A percentile compares a stretch with the other conserved stretches of the same genome.
These are phyloP conservation scores for Clamator glandarius DNA, from an alignment of 2,797 vertebrate species.

Conservation along the genomic window DNA sequence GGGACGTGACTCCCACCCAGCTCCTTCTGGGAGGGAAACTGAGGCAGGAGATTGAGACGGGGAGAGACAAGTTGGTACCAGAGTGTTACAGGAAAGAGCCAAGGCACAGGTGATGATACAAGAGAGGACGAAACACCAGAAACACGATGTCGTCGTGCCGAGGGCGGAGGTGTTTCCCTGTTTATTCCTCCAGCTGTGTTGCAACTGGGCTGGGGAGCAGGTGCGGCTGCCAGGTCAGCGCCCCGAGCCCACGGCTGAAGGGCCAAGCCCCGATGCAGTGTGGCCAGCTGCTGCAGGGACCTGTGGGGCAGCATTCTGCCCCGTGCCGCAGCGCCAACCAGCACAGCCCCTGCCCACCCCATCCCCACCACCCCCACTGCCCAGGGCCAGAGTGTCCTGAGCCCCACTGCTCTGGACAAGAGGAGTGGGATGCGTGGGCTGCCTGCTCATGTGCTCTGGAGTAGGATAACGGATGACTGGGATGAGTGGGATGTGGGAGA, in stretches of 20 bases:
- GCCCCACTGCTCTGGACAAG: fast-evolving
- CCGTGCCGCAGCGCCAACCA: fast-evolving
- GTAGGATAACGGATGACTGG: background rate
- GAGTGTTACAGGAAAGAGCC: background rate
- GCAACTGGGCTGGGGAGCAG: background rate
- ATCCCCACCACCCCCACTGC: fast-evolving
- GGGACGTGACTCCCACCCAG: background rate
- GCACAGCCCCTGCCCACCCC: background rate
- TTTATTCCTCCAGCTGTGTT: background rate
- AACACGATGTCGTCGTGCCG: background rate
- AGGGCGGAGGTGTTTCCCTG: background rate
- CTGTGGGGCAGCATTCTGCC: background rate
- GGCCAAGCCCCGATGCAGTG: background rate
- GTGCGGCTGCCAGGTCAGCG: background rate
- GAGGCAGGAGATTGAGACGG: fast-evolving
- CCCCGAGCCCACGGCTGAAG: fast-evolving
- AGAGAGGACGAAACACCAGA: background rate
- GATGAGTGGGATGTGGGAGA: background rate
- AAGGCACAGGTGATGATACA: background rate
- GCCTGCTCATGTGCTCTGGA: background rate
- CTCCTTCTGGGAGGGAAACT: background rate
- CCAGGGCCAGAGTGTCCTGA: fast-evolving
- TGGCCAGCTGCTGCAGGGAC: background rate
- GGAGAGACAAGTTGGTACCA: fast-evolving
- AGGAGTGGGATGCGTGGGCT: background rate